Evolutionary conservation across 2,113 vertebrate species (phyloP), one percentile per base, ranked within the genome.

Genomic region (Varanus komodoensis): DNA sequence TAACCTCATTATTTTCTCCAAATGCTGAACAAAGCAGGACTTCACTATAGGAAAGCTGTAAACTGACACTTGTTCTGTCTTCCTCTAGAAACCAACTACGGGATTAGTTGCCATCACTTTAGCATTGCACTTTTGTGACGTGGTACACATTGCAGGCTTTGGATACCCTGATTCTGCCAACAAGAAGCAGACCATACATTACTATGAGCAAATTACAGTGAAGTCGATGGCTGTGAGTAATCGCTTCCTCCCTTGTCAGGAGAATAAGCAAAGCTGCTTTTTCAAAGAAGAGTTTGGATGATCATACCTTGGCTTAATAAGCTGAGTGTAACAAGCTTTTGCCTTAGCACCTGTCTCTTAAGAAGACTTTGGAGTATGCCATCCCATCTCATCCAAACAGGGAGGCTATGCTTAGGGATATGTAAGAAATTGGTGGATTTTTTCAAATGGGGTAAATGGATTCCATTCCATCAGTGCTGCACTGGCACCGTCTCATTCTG

Each of bases 101-200:
- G 99, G 99, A 9, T 95, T 99, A 92, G 73, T 99, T 64, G 98
- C 98, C 82, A 97, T 99, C 94, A 98, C 98, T 19, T 93, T 99
- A 91, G 99, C 99, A 0, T 97, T 99, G 79, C 99, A 99, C 96
- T 98, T 99, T 94, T 99, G 99, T 0, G 98, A 99, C 78, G 88
- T 98, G 89, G 98, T 99, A 81, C 98, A 99, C 86, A 93, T 99
- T 0, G 98, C 98, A 0, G 99, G 99, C 82, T 99, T 99, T 3
- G 99, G 99, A 88, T 99, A 99, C 92, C 99, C 99, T 0, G 95
- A 95, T 0, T 91, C 93, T 0, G 93, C 91, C 54, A 97, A 97
- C 92, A 98, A 96, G 91, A 98, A 95, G 79, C 97, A 98, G 23
- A 98, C 97, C 6, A 98, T 99, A 34, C 99, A 99, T 91, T 99